These are phyloP conservation scores for Drosophila mimetica DNA, from an alignment of 2,888 invertebrate genomes.

Conservation along the genomic window DNA sequence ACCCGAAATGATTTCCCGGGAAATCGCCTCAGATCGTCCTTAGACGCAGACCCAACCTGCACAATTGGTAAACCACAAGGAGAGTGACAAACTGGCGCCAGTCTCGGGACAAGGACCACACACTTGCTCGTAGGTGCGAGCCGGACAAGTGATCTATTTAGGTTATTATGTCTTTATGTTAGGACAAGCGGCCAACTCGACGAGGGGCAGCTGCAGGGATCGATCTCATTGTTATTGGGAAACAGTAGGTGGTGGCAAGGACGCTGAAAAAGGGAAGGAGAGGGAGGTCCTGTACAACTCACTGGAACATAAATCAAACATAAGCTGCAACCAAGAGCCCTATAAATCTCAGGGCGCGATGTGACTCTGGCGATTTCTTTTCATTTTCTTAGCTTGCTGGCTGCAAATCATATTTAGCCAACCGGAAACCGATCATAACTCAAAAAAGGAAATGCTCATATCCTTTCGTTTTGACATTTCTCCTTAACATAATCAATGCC, in stretches of 20 bases:
- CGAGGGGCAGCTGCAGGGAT: slow-evolving; percentile 41
- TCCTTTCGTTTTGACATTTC: slow-evolving; percentile 77
- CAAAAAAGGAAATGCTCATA: slow-evolving; percentile 78
- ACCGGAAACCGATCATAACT: slow-evolving; percentile 78
- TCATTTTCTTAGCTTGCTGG: slow-evolving; percentile 29
- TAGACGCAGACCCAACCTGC: slow-evolving; percentile 8
- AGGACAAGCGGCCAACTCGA: slow-evolving; percentile 43
- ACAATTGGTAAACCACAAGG: slow-evolving; percentile 44
- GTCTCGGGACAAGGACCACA: slow-evolving; percentile 57
- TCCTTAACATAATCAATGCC: slow-evolving; percentile 62
- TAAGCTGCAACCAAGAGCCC: slow-evolving; percentile 32
- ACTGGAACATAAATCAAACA: slow-evolving; percentile 40
- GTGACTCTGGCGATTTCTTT: slow-evolving; percentile 23
- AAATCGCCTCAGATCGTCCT: slow-evolving; percentile 7
- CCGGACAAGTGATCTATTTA: slow-evolving; percentile 75
- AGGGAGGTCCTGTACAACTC: slow-evolving; percentile 17
- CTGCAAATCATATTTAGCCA: slow-evolving; percentile 72
- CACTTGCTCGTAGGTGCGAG: slow-evolving; percentile 66
- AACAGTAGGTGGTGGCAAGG: slow-evolving; percentile 58
- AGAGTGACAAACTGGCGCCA: slow-evolving; percentile 74
- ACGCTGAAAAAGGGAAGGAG: slow-evolving; percentile 38
- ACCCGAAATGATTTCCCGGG: slow-evolving; percentile 25
- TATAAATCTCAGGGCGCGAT: slow-evolving; percentile 39
- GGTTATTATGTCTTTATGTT: slow-evolving; percentile 75
- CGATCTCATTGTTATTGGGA: slow-evolving; percentile 44